A percentile compares a stretch with the other conserved stretches of the same genome.
phyloP scores from a whole-genome alignment of 1,140 invertebrate species.

The Andricus grossulariae region DNA sequence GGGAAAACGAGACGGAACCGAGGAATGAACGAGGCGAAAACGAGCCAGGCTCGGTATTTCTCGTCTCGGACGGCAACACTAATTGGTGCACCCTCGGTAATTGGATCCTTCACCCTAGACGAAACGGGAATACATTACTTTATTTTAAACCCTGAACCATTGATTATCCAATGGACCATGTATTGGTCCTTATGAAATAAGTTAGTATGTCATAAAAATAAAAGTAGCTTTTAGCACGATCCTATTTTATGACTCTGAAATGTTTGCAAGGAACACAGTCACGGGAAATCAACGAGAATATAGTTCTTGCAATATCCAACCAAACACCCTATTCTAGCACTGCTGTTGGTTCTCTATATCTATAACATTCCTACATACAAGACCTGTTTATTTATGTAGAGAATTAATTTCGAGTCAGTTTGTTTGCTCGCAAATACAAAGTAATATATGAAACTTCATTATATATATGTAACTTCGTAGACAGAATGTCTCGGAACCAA shows the following conservation, averaged over 20 bases:
- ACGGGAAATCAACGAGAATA: not conserved
- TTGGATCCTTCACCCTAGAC: too few species aligned
- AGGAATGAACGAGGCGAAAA: too few species aligned
- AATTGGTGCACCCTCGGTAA: too few species aligned
- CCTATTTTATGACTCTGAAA: slow-evolving; percentile 2
- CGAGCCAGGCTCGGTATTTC: too few species aligned
- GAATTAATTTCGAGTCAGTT: not conserved
- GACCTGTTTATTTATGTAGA: not conserved
- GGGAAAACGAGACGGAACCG: too few species aligned
- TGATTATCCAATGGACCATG: not conserved
- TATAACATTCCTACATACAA: not conserved
- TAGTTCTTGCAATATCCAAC: not conserved
- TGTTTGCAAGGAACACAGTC: not conserved
- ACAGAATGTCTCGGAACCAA: not conserved
- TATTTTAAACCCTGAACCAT: too few species aligned
- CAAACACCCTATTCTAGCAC: not conserved
- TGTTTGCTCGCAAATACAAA: not conserved
- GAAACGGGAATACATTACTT: too few species aligned
- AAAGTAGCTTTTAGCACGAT: not conserved
- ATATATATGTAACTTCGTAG: too few species aligned
- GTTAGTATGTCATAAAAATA: not conserved
- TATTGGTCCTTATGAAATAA: not conserved
- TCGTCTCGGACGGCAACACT: too few species aligned
- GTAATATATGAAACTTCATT: not conserved
- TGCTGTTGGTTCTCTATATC: too few species aligned